These are phyloP conservation scores for Halichoerus grypus DNA, from an alignment of 2,113 vertebrate species.

Conservation along the genomic window DNA sequence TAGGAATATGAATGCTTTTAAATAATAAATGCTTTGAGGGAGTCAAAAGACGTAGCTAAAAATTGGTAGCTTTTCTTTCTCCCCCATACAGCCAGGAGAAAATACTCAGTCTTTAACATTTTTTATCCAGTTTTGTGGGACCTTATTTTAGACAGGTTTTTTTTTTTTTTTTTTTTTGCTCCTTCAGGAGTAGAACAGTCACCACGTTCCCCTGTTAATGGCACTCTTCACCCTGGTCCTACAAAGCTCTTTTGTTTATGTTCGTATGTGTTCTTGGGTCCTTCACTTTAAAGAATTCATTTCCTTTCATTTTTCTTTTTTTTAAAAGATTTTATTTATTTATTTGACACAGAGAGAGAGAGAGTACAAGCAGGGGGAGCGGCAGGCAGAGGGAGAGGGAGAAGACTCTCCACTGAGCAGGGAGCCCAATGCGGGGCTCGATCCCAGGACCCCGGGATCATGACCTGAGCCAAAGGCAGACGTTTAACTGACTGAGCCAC, in stretches of 20 bases:
- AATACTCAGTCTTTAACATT: neutral
- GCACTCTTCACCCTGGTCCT: neutral
- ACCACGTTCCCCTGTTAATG: neutral
- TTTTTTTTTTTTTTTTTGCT: neutral
- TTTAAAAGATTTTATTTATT: neutral
- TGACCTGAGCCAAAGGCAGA: too few relatives aligned
- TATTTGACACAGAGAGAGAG: too few relatives aligned
- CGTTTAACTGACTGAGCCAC: too few relatives aligned
- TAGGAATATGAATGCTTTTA: neutral
- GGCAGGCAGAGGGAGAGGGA: too few relatives aligned
- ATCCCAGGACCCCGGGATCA: too few relatives aligned
- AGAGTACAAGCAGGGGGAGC: too few relatives aligned
- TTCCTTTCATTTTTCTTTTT: neutral
- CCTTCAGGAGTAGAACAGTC: neutral
- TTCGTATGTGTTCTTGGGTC: accelerated
- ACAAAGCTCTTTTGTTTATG: neutral
- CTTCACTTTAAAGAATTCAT: neutral
- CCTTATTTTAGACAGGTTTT: neutral
- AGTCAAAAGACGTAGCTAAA: neutral
- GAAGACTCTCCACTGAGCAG: too few relatives aligned
- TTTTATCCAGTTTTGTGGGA: neutral
- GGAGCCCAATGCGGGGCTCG: too few relatives aligned
- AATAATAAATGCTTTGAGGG: neutral
- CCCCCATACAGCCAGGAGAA: neutral
- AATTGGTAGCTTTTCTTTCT: neutral